These are phyloP conservation scores for Epicampocera succincta DNA, from an alignment of 2,888 invertebrate genomes.

Conservation along the genomic window DNA sequence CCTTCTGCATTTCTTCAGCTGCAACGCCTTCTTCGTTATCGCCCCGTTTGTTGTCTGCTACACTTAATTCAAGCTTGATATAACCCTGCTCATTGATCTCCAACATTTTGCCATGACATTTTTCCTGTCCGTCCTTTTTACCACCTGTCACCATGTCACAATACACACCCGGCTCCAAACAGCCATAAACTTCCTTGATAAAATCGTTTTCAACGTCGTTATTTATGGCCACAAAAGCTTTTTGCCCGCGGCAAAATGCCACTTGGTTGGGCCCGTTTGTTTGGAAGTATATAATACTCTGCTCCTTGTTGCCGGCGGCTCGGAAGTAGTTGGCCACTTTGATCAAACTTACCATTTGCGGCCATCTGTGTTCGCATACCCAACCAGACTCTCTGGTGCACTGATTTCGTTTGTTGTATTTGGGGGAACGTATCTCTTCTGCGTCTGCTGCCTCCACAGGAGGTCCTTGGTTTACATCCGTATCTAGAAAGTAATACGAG, in stretches of 20 bases:
- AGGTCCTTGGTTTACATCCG: constrained; percentile 83
- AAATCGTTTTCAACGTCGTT: constrained; percentile 85
- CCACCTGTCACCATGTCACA: constrained; percentile 84
- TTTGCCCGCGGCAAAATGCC: constrained; percentile 89
- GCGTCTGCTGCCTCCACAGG: constrained; percentile 84
- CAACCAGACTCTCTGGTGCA: constrained; percentile 87
- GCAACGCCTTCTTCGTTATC: constrained; percentile 70
- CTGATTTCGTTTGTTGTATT: constrained; percentile 84
- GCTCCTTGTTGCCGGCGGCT: constrained; percentile 83
- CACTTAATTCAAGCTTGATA: constrained; percentile 55
- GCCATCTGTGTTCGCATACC: constrained; percentile 92
- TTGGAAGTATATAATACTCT: constrained; percentile 87
- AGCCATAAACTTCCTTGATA: constrained; percentile 84
- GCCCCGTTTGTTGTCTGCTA: constrained; percentile 4
- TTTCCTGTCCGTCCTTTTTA: constrained; percentile 49
- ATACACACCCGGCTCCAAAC: constrained; percentile 89
- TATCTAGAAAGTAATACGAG: constrained; percentile 86
- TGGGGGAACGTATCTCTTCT: constrained; percentile 80
- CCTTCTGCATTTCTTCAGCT: neutral
- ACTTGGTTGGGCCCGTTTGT: constrained; percentile 90
- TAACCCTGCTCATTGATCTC: constrained; percentile 67
- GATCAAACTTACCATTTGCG: constrained; percentile 89
- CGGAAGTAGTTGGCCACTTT: constrained; percentile 84
- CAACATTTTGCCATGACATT: constrained; percentile 68
- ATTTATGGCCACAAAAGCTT: constrained; percentile 87